Base-by-base conservation (phyloP, 2,888 invertebrate species). In the Coremacera marginata region DNA sequence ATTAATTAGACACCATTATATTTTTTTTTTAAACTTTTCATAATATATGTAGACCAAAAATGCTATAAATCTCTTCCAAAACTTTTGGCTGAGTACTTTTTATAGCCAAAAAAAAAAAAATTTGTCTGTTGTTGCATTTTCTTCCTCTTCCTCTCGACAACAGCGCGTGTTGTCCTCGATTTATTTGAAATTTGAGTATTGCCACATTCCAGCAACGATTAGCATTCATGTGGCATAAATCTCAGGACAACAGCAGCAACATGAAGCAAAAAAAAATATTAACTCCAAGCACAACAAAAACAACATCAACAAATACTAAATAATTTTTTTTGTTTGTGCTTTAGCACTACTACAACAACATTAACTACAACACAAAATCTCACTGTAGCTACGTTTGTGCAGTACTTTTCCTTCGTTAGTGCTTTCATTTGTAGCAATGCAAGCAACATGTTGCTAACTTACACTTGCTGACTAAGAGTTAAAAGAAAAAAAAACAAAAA, bases 141-240 rank as follows among this genome's bases (percentile, higher is more conserved):
- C 55, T 52, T 52, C 7, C 52, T 52, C 52, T 52, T n/a, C 16
- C 52, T 52, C 4, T 55, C 55, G n/a, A 55, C 55, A 22, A n/a
- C 19, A 57, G 60, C 60, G 9, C 44, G 44, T 44, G 22, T 70
- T 70, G 70, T n/a, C 57, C 57, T 34, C 57, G 34, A 60, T 71
- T 16, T 31, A 9, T 14, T 44, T 51, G 55, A 27, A 70, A 70
- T 27, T 57, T 37, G 44, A 34, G 27, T 16, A 19, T 19, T 71
- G 57, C 57, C 71, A 37, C 71, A 71, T 71, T 71, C 71, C 71
- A 34, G 27, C 71, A 19, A 22, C 44, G 60, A 71, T 71, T 71
- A 71, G 44, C 71, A 57, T 57, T 49, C 37, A 57, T 34, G 34
- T 71, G 71, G 71, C 71, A 71, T 71, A 57, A 60, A 71, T 71